Percentiles rank a stretch among this genome's conserved stretches.
These are phyloP conservation scores for Centropus bengalensis DNA, from an alignment of 2,113 vertebrate species.

Conservation along the genomic window DNA sequence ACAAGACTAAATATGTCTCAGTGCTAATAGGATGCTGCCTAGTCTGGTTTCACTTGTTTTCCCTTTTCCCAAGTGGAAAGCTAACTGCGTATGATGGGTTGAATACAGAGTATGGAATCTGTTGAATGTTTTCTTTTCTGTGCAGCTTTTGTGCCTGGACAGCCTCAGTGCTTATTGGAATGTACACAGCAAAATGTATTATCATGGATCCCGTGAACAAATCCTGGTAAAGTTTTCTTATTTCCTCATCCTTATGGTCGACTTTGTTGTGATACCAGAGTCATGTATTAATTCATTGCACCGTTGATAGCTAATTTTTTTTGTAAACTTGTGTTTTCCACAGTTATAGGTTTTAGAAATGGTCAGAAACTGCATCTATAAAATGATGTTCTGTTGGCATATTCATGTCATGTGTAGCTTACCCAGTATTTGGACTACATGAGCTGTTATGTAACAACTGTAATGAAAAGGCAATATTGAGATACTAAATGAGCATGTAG, in stretches of 20 bases:
- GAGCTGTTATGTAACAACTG: background rate
- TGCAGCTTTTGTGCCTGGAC: constrained; percentile 88
- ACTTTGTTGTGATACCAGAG: background rate
- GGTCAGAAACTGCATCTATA: background rate
- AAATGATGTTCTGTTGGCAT: background rate
- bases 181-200: constrained; percentile 84
- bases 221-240: constrained; percentile 89
- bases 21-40: background rate
- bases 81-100: background rate
- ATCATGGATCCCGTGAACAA: constrained; percentile 80
- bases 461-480: background rate
- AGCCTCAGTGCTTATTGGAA: constrained; percentile 95
- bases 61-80: background rate
- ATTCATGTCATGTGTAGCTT: background rate
- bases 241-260: background rate
- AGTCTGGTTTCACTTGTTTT: background rate
- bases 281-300: background rate
- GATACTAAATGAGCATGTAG: background rate
- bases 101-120: background rate
- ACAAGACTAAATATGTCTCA: background rate
- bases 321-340: background rate
- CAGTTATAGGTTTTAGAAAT: background rate
- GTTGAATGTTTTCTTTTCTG: constrained; percentile 1
- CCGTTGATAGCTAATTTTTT: background rate
- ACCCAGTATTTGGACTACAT: background rate